Percentiles rank a stretch among this genome's conserved stretches.
Conservation (phyloP, 2,797 vertebrate genomes). For the Helarctos malayanus region DNA sequence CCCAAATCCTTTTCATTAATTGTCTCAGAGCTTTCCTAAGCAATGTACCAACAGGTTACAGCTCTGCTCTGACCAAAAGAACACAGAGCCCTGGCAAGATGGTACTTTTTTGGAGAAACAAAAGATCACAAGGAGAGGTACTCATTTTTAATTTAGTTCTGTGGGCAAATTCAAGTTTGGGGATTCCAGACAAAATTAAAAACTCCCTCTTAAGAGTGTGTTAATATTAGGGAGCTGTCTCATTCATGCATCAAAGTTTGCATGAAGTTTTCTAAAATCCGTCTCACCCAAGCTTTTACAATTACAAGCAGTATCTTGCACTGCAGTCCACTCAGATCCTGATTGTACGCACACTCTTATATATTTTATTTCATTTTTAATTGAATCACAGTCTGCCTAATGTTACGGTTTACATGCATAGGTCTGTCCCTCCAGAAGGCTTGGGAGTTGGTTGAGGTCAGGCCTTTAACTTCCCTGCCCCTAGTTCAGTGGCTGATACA, state of each 20-base stretch:
- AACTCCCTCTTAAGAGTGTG: background rate
- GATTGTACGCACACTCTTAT: background rate
- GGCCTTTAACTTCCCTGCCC: background rate
- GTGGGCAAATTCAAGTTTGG: background rate
- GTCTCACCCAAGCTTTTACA: background rate
- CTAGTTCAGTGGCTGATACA: background rate
- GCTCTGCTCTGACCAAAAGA: background rate
- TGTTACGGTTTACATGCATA: background rate
- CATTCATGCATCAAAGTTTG: background rate
- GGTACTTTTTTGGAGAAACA: background rate
- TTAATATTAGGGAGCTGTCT: background rate
- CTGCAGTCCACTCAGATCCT: background rate
- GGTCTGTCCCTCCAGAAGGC: background rate
- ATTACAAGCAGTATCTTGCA: background rate
- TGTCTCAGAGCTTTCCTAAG: background rate
- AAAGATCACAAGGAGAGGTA: background rate
- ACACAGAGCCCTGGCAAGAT: background rate
- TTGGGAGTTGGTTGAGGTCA: background rate
- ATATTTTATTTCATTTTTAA: background rate
- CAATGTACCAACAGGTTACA: background rate
- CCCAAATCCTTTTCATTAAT: background rate
- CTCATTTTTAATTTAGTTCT: background rate
- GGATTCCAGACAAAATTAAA: background rate
- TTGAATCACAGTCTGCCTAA: background rate
- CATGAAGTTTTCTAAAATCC: conserved; percentile 16